Base-by-base conservation (phyloP, 1,140 invertebrate genomes). In the Acromyrmex charruanus region DNA sequence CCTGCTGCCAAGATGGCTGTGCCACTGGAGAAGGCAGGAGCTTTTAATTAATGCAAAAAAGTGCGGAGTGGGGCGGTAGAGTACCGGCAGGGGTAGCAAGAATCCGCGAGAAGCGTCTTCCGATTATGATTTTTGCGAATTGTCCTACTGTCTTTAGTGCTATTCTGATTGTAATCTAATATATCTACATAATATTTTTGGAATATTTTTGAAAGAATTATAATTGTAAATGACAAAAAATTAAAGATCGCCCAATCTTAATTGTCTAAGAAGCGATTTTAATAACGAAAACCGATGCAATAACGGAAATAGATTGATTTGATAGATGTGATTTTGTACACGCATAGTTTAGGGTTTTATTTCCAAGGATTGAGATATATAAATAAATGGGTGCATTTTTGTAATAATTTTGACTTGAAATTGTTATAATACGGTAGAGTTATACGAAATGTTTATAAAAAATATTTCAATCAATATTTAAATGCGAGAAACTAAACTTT, bases 21-120 rank as follows among this genome's bases (percentile, higher is more conserved):
- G 89, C 87, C 69, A 86, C 86, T 87, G 88, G 81, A 87, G 93
- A 93, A 94, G 94, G 94, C 92, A 92, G 94, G 91, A 92, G 94
- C 93, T 94, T 94, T 95, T 94, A 95, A 95, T 95, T 95, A 93
- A 93, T 93, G 92, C 93, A 92, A 93, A 94, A 94, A 92, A 86
- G 74, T 69, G 44, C 51, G 79, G 71, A 66, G 86, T 80, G 77
- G 80, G 77, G 75, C 51, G 81, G 28, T 66, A 61, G 58, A 65
- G 81, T 44, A 49, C 28, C 72, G n/a, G 59, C 79, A 81, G 89
- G 75, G 74, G 68, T 80, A 63, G 55, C 89, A 53, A 39, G 84
- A 77, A 77, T 77, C 14, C 18, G 58, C 44, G 65, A 85, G 44
- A 72, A 55, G 68, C 88, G 66, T 85, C 86, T 79, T 63, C 75